Evolutionary conservation across 2,888 invertebrate genomes (phyloP).

Genomic region (Crocallis elinguaria): DNA sequence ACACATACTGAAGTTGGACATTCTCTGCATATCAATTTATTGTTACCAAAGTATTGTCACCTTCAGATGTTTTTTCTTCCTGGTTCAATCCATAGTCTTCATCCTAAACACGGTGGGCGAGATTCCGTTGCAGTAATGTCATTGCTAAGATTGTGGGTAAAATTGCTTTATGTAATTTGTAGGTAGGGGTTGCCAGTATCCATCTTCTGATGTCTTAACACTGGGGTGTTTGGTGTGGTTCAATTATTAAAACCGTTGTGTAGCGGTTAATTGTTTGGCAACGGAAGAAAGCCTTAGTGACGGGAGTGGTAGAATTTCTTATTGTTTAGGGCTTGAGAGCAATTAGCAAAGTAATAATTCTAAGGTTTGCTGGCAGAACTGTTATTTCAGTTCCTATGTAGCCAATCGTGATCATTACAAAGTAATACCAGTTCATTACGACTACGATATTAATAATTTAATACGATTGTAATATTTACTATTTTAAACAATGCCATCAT

Average conservation of each 20-base stretch:
- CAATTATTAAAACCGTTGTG: constrained; percentile 50
- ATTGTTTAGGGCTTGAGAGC: not conserved
- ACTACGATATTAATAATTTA: too few relatives aligned
- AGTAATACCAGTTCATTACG: too few relatives aligned
- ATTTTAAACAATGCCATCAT: too few relatives aligned
- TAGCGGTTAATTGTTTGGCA: constrained; percentile 48
- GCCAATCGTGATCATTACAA: too few relatives aligned
- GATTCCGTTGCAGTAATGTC: constrained; percentile 73
- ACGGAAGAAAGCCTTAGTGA: constrained; percentile 29
- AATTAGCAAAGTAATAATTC: not conserved
- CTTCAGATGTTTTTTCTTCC: constrained; percentile 39
- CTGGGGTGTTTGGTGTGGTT: constrained; percentile 46
- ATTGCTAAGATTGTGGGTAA: constrained; percentile 74
- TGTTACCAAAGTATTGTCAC: constrained; percentile 9
- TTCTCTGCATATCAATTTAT: not conserved
- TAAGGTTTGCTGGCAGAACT: too few relatives aligned
- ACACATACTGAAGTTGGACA: not conserved
- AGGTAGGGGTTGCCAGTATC: constrained; percentile 60
- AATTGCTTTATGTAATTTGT: constrained; percentile 81
- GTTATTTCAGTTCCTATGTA: too few relatives aligned
- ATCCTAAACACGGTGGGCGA: constrained; percentile 60
- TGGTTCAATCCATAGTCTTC: constrained; percentile 48
- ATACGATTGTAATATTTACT: too few relatives aligned
- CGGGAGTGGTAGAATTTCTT: not conserved
- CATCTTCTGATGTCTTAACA: constrained; percentile 61